Evolutionary conservation across 2,797 vertebrate species (phyloP).

Genomic region (Lycodopsis pacificus): DNA sequence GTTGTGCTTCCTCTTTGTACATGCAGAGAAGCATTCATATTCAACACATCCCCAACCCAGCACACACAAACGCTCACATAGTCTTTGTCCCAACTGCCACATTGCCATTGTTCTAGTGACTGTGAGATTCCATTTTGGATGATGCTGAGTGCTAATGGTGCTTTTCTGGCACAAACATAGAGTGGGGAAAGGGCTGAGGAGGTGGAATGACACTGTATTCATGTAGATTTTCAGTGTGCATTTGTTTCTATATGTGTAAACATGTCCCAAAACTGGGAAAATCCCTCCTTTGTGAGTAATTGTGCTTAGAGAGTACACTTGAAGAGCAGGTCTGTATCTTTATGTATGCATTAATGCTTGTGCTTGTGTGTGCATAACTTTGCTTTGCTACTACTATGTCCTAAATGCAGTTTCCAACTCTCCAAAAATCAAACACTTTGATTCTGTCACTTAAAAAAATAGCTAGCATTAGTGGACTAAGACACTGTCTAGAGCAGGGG

Average conservation of each 20-base stretch:
- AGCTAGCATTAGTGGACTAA: no score
- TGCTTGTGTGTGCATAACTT: not conserved
- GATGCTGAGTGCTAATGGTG: constrained; percentile 20
- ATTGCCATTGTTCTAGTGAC: constrained; percentile 19
- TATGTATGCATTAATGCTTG: not conserved
- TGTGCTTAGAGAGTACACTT: not conserved
- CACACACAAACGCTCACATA: constrained; percentile 16
- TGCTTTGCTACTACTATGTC: not conserved
- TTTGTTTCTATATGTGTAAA: constrained; percentile 7
- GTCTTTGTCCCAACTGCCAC: constrained; percentile 4
- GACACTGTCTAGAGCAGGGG: no score
- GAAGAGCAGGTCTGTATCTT: not conserved
- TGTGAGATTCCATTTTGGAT: constrained; percentile 27
- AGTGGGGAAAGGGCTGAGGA: not conserved
- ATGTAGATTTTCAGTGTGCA: not conserved
- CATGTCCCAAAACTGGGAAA: constrained; percentile 5
- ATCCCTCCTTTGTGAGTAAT: not conserved
- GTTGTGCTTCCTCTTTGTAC: constrained; percentile 24
- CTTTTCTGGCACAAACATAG: constrained; percentile 32
- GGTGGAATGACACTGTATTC: not conserved
- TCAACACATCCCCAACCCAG: constrained; percentile 11
- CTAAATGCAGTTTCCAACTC: no score
- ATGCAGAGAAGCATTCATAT: constrained; percentile 14
- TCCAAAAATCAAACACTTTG: no score
- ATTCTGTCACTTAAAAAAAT: no score